Evolutionary conservation across 2,797 vertebrate genomes (phyloP), one percentile per base, ranked within the genome.

Genomic region (Crax fasciolata): DNA sequence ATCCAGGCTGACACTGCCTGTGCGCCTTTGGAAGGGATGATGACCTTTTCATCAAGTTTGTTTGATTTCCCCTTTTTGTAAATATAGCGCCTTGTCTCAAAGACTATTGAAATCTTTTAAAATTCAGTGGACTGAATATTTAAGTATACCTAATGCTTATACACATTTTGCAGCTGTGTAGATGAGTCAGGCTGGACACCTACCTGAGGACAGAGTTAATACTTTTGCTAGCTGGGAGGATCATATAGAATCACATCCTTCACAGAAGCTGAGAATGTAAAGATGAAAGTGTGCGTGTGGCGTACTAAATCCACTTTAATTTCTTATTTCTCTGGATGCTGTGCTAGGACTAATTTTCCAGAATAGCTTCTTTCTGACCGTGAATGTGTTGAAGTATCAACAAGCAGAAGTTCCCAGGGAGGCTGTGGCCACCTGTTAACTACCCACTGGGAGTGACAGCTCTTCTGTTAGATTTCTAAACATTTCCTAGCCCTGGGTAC

Each of bases 351-450:
- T 43, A 24, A 67, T 35, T 27, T 79, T 74, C n/a, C 57, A 76
- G 23, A 75, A 30, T 8, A 70, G 9, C 20, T 82, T 35, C 20
- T 76, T 76, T 82, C 72, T 52, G 35, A 67, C 21, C 0, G 0
- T 32, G 35, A 74, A 74, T 35, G 35, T 35, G 35, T 8, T 35
- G 35, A 71, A 65, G 17, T 23, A 43, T 70, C 35, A 74, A 62
- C 15, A 77, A 21, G 4, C 27, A 70, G 4, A 41, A 72, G 13
- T 57, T 81, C 66, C 49, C 27, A 38, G 0, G 0, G 19, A 66
- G 10, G 18, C 30, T 25, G 2, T 17, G 63, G 46, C 11, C 23
- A 61, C n/a, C 39, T 58, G n/a, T 35, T 80, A n/a, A 74, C 9
- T 15, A 12, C 20, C 10, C 13, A 14, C 15, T n/a, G 13, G 11